A percentile compares a stretch with the other conserved stretches of the same genome.
phyloP scores from a whole-genome alignment of 2,113 vertebrate genomes.

The Oostethus manadensis region DNA sequence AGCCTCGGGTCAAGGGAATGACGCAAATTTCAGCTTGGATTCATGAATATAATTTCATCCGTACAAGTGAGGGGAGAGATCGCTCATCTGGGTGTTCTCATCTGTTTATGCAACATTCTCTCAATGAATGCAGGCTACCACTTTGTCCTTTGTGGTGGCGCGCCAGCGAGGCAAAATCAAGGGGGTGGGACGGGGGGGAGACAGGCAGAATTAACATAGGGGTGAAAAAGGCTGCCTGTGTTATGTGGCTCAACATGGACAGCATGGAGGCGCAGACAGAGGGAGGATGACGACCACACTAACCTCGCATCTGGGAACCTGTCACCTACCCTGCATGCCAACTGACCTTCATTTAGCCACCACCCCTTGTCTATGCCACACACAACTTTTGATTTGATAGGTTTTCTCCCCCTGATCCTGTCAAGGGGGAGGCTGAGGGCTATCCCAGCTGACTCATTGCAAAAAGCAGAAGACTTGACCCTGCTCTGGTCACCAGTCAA shows the following conservation, averaged over 20 bases:
- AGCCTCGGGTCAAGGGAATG: conserved; percentile 45
- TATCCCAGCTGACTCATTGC: too few relatives aligned
- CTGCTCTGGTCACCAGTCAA: too few relatives aligned
- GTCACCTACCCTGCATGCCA: conserved; percentile 36
- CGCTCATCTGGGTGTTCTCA: conserved; percentile 7
- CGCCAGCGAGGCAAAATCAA: conserved; percentile 29
- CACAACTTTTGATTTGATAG: conserved; percentile 10
- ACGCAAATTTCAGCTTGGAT: conserved; percentile 24
- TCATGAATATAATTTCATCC: conserved; percentile 12
- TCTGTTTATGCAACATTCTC: conserved; percentile 27
- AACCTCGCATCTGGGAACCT: conserved; percentile 32
- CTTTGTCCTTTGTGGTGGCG: conserved; percentile 48
- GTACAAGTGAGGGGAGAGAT: neutral
- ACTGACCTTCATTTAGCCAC: conserved; percentile 4
- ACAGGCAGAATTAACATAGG: conserved; percentile 58
- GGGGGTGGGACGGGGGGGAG: conserved; percentile 29
- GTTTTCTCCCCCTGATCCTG: too few relatives aligned
- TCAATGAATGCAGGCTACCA: conserved; percentile 30
- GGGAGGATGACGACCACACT: conserved; percentile 50
- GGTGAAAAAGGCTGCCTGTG: conserved; percentile 58
- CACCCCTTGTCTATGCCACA: conserved; percentile 8
- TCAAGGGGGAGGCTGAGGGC: too few relatives aligned
- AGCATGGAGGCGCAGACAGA: conserved; percentile 48
- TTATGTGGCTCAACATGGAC: conserved; percentile 45
- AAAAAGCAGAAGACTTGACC: too few relatives aligned